These are phyloP conservation scores for Tetranychus urticae DNA, from an alignment of 1,140 invertebrate species.

Conservation along the genomic window DNA sequence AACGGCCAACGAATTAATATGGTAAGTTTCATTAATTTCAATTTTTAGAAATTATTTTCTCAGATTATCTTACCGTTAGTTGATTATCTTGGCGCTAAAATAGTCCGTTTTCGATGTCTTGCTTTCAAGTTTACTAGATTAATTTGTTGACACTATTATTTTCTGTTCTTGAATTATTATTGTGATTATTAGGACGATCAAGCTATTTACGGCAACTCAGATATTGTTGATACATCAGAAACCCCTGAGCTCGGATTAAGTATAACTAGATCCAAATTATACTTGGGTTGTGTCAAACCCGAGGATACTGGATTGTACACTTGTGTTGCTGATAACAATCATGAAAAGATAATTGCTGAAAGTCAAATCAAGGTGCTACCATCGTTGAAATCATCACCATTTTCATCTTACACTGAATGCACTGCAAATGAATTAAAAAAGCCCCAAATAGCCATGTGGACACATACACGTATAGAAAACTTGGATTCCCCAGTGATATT, in stretches of 20 bases:
- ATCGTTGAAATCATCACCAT: neutral
- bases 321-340: conserved; percentile 39
- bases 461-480: conserved; percentile 22
- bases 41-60: no score
- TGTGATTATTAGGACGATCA: neutral
- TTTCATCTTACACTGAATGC: neutral
- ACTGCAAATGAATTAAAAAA: neutral
- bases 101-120: no score
- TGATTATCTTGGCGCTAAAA: no score
- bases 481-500: conserved; percentile 36
- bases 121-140: no score
- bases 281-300: conserved; percentile 32
- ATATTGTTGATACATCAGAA: neutral
- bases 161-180: no score
- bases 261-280: conserved; percentile 28
- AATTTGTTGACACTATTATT: no score
- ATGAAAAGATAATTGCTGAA: conserved; percentile 25
- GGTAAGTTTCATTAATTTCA: conserved; percentile 11
- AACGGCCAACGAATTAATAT: conserved; percentile 20
- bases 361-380: conserved; percentile 14
- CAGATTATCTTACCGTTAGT: no score
- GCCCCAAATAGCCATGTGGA: conserved; percentile 25
- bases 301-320: conserved; percentile 36
- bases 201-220: neutral
- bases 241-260: conserved; percentile 4